Percentiles rank a stretch among this genome's conserved stretches.
Evolutionary conservation across 2,113 vertebrate genomes (phyloP).

Genomic region (Columba livia): DNA sequence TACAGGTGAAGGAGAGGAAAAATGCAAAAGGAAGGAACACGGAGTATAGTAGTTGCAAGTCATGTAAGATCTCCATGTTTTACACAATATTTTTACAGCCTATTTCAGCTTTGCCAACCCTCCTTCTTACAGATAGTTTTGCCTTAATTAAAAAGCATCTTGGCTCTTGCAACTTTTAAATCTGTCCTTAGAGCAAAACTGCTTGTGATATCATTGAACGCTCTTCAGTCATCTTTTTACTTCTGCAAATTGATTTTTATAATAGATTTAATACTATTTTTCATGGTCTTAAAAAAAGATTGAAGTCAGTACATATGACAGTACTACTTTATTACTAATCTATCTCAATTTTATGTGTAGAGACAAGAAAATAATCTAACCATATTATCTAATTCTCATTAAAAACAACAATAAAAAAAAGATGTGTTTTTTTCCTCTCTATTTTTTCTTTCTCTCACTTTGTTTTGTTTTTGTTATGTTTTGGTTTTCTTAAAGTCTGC

Average conservation of each 20-base stretch:
- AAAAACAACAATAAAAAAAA: background rate
- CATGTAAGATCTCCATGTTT: background rate
- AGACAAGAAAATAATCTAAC: background rate
- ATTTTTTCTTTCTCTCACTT: fast-evolving
- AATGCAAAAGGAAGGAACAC: background rate
- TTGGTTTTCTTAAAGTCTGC: background rate
- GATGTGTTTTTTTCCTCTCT: no score
- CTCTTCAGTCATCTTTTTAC: background rate
- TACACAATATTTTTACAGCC: background rate
- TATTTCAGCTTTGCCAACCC: background rate
- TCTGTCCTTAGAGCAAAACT: background rate
- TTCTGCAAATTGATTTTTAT: background rate
- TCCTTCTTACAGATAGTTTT: slow-evolving; percentile 3
- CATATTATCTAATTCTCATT: background rate
- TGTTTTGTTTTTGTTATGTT: background rate
- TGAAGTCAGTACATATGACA: background rate
- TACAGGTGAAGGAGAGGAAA: background rate
- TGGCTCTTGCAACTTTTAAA: slow-evolving; percentile 21
- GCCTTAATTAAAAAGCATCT: background rate
- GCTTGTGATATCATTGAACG: background rate
- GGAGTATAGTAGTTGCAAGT: background rate
- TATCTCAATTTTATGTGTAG: background rate
- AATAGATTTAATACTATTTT: background rate
- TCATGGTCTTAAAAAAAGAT: background rate
- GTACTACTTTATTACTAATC: background rate